Percentiles rank a stretch among this genome's conserved stretches.
phyloP scores from a whole-genome alignment of 1,140 invertebrate species.

The Philotrypesis tridentata region DNA sequence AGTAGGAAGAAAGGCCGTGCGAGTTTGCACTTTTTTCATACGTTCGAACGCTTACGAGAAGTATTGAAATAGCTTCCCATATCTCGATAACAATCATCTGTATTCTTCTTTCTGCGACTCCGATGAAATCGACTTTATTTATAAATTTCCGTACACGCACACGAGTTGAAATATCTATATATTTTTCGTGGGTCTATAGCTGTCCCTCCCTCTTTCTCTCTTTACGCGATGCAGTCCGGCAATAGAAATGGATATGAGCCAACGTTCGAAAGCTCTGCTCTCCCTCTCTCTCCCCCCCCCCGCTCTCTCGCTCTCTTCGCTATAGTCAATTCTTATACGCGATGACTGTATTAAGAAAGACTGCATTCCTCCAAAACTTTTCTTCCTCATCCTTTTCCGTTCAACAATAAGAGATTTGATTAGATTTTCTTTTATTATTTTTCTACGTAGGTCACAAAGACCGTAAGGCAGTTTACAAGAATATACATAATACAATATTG shows the following conservation, averaged over 20 bases:
- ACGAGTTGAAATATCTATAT: conserved; percentile 24
- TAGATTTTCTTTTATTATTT: too few species aligned
- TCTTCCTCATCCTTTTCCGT: not conserved
- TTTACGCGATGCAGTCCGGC: not conserved
- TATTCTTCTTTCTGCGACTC: conserved; percentile 47
- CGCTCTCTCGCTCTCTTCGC: too few species aligned
- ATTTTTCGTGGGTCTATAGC: not conserved
- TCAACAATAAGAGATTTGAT: too few species aligned
- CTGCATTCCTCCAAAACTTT: not conserved
- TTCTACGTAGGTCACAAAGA: too few species aligned
- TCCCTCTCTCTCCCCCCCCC: too few species aligned
- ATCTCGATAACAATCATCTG: conserved; percentile 58
- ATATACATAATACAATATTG: too few species aligned
- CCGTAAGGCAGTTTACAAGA: too few species aligned
- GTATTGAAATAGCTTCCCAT: conserved; percentile 38
- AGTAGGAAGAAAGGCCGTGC: not conserved
- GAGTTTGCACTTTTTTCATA: not conserved
- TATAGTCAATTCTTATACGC: conserved; percentile 4
- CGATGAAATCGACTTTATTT: conserved; percentile 52
- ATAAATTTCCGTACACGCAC: not conserved
- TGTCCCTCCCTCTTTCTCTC: not conserved
- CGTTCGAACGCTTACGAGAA: not conserved
- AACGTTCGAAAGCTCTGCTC: conserved; percentile 22
- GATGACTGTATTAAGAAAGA: conserved; percentile 3
- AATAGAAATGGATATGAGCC: conserved; percentile 54